phyloP scores from a whole-genome alignment of 2,888 invertebrate genomes.

The Oxyteleia sp. region DNA sequence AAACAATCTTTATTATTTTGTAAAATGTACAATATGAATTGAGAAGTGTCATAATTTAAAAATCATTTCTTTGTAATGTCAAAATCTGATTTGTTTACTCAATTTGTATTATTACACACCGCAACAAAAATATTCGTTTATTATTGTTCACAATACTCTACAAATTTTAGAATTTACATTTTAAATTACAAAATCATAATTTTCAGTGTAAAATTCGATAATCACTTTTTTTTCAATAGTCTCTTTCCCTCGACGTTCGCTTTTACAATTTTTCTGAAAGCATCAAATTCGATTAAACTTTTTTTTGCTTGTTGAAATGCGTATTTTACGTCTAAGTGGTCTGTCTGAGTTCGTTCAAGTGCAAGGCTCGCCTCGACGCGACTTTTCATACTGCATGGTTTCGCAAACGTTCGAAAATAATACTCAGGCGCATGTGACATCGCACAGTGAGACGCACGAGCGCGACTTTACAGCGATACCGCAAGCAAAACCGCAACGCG shows the following conservation, averaged over 20 bases:
- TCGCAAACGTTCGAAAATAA: conserved; percentile 56
- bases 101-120: no score
- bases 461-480: conserved; percentile 37
- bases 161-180: no score
- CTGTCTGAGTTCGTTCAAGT: conserved; percentile 55
- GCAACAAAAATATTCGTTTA: no score
- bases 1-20: no score
- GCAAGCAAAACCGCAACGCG: conserved; percentile 52
- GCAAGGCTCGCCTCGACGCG: conserved; percentile 39
- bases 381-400: conserved; percentile 44
- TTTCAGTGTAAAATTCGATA: no score
- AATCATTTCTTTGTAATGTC: no score
- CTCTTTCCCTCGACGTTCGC: neutral
- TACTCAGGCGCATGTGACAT: conserved; percentile 30
- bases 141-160: no score
- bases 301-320: conserved; percentile 21
- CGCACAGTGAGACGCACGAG: conserved; percentile 49
- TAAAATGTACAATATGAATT: no score
- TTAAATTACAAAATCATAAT: no score
- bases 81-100: no score
- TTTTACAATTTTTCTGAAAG: conserved; percentile 20
- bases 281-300: conserved; percentile 42
- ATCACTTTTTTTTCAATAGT: neutral
- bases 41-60: no score
- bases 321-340: conserved; percentile 40